Conservation (phyloP, 2,113 vertebrate genomes). For the Tetrao urogallus region DNA sequence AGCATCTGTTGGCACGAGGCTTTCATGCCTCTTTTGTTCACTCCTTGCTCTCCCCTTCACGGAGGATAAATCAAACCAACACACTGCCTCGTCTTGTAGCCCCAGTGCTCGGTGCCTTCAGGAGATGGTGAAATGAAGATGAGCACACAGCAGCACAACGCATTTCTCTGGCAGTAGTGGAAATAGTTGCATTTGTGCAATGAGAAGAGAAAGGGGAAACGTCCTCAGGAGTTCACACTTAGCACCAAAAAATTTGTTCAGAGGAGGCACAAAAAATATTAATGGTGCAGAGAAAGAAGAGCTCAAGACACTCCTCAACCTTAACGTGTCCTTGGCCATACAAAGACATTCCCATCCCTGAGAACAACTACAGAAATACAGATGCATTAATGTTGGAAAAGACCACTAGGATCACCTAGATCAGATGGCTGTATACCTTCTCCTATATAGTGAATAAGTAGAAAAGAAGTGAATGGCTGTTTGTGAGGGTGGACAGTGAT, state of each 20-base stretch:
- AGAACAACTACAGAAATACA: not conserved
- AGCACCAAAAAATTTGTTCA: accelerated
- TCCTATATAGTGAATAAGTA: too few relatives aligned
- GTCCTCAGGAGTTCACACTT: not conserved
- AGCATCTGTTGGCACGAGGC: conserved; percentile 14
- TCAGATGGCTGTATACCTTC: too few relatives aligned
- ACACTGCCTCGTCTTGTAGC: not conserved
- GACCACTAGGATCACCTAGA: too few relatives aligned
- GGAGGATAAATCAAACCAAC: not conserved
- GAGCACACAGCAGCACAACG: accelerated
- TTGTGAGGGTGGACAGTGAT: too few relatives aligned
- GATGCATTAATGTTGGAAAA: too few relatives aligned
- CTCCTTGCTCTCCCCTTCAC: not conserved
- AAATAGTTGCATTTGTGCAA: not conserved
- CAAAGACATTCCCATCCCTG: not conserved
- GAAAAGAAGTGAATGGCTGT: too few relatives aligned
- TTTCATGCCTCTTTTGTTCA: not conserved
- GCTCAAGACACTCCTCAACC: not conserved
- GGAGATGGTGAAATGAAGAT: not conserved
- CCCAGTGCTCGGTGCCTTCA: not conserved
- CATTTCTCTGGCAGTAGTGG: not conserved
- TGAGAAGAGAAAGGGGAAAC: not conserved
- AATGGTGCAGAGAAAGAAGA: not conserved
- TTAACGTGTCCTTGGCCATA: not conserved
- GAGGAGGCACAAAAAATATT: not conserved